Percentiles rank a stretch among this genome's conserved stretches.
These are phyloP conservation scores for Nomada goodeniana DNA, from an alignment of 2,888 invertebrate genomes.

Conservation along the genomic window DNA sequence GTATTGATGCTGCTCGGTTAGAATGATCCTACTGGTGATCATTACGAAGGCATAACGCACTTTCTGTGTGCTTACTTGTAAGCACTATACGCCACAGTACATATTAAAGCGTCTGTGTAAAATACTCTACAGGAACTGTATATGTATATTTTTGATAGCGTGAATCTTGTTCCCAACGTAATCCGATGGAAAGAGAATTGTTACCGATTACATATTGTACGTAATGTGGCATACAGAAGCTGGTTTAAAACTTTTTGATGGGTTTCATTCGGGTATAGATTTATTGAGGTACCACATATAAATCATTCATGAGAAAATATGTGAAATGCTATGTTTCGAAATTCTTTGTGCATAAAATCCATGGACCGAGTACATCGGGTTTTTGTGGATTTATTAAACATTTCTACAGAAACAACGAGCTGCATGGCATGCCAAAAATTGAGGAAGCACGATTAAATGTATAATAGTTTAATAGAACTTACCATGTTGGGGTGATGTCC, in stretches of 20 bases:
- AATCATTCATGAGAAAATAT: background rate
- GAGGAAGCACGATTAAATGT: conserved; percentile 1
- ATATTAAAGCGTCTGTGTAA: background rate
- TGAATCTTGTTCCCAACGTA: background rate
- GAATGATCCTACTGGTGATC: background rate
- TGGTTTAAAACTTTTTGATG: too few relatives aligned
- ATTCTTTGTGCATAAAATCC: conserved; percentile 16
- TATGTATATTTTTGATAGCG: too few relatives aligned
- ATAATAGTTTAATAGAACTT: conserved; percentile 50
- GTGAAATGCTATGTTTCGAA: background rate
- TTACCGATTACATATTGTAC: background rate
- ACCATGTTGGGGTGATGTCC: conserved; percentile 58
- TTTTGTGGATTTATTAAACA: conserved; percentile 50
- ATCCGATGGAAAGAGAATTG: background rate
- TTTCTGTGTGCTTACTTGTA: background rate
- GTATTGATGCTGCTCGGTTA: background rate
- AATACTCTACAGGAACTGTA: background rate
- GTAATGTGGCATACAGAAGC: too few relatives aligned
- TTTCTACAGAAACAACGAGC: conserved; percentile 38
- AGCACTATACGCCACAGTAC: too few relatives aligned
- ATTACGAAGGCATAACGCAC: background rate
- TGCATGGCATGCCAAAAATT: conserved; percentile 36
- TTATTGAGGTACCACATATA: conserved; percentile 53
- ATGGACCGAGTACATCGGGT: conserved; percentile 6
- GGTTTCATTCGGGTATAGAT: conserved; percentile 3